Base-by-base conservation (phyloP, 2,797 vertebrate genomes). In the Eidolon dupreanum region DNA sequence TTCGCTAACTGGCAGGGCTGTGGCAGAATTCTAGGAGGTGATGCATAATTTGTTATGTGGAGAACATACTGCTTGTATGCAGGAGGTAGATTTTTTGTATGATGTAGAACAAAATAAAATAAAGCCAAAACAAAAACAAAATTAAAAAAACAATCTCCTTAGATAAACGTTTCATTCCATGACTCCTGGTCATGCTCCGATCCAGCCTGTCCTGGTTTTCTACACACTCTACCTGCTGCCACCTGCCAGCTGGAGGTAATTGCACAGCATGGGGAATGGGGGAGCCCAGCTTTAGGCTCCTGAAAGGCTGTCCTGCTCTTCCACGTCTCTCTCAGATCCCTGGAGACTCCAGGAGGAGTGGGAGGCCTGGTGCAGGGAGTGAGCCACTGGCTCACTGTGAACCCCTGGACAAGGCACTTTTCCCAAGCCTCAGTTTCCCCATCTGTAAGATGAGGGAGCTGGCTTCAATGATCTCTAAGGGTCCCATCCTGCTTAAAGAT, bases 1-100 rank as follows among this genome's bases (percentile, higher is more conserved):
- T n/a, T 5, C 0, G 38, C 4, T 0, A 10, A 2, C 0, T 0
- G 33, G 22, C 1, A 4, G 16, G 17, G 4, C 65, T 31, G 2
- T 1, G 24, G 20, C n/a, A 2, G 24, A 36, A 10, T 38, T 38
- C 43, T 2, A 19, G 43, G 41, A 11, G 75, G 31, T 3, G 31
- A 5, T 0, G 3, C 1, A 20, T 10, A 10, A 26, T 4, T 19
- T 26, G 6, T 19, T n/a, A 3, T 0, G 0, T 5, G 17, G 33
- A 66, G 46, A 24, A 5, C 1, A 1, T 0, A 9, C 6, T n/a
- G 81, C 57, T 55, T 57, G 24, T 22, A 68, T n/a, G 1, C 33
- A 38, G 33, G n/a, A 77, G 26, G 43, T 5, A 2, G 74, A 55
- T 22, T 20, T 73, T 59, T 55, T 2, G 41, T 61, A 11, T 2